Base-by-base conservation (phyloP, 1,140 invertebrate genomes). In the Ceratosolen solmsi region DNA sequence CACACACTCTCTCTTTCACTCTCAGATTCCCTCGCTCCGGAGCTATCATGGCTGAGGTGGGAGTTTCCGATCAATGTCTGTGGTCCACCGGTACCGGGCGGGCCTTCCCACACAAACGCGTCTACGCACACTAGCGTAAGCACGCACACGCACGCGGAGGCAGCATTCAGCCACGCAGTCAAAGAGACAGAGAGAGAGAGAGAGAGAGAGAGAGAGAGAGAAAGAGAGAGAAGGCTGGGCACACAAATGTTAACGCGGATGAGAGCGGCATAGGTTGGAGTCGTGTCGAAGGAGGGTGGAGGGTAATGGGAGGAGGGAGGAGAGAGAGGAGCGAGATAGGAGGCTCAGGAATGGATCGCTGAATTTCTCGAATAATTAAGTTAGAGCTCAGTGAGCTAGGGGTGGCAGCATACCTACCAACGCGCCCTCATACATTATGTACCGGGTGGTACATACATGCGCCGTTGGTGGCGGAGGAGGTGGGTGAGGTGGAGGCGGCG, bases 311-410 rank as follows among this genome's bases (percentile, higher is more conserved):
- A 46, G 77, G 73, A 51, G 72, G n/a, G 83, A 70, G 80, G 60
- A 77, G 80, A 76, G 65, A 80, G 60, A 77, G 80, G 79, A 82
- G 78, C 38, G 85, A 63, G 79, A 70, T 77, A 81, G 77, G 80
- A 84, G 85, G 83, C 85, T 87, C 86, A 90, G 89, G 88, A 91
- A 91, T 90, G 90, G 90, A 90, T 91, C 89, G 90, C 81, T 90
- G 90, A 91, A 91, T 91, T 91, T 91, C 90, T 90, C 89, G 90
- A 91, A 91, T 91, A 91, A 91, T 91, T 91, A 91, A 91, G 90
- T 92, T 91, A 92, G 90, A 89, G 87, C 87, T 88, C 87, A 88
- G 88, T 84, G 87, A 87, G 90, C 85, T 75, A 86, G 88, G 88
- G 89, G 86, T 88, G 87, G 90, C 88, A 89, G 90, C 89, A 89